Evolutionary conservation across 1,140 invertebrate species (phyloP), one percentile per base, ranked within the genome.

Genomic region (Vanessa tameamea): DNA sequence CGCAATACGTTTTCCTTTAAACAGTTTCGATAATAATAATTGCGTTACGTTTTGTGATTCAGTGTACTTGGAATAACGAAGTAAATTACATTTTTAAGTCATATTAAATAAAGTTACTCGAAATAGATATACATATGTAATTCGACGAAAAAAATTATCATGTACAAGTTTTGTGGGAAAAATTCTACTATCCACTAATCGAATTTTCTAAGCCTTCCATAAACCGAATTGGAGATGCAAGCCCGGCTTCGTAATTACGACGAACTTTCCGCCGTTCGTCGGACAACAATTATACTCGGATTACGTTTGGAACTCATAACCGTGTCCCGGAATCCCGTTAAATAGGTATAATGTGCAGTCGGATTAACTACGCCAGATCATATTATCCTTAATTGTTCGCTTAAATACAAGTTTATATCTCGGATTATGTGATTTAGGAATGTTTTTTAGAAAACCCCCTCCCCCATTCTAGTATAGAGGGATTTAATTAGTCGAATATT

Each of bases 221-320:
- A 72, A 77, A 78, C 64, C 72, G 75, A 69, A 77, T 74, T 72
- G 59, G 71, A 72, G 76, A 78, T 79, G 75, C 79, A 79, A 80
- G 79, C 77, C 78, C 77, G 71, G 66, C 74, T 75, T 67, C 73
- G 64, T 84, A 86, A 87, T 90, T 87, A 83, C 81, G 73, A 86
- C 78, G 73, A 87, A 88, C 84, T 90, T 87, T 82, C 80, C 85
- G 82, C 79, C 83, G 80, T 87, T 85, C 74, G 80, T 87, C 86
- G 89, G 88, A 90, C 89, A 91, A 90, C 87, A 91, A 89, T 91
- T 91, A 88, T 75, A 67, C 82, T 31, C 79, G 87, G 89, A 90
- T 91, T 91, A 91, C 82, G 82, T 78, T 78, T 80, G 77, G 82
- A 86, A 87, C 84, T 90, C 89, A 91, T 91, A 91, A 89, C 86